These are phyloP conservation scores for Oreocharis arfaki DNA, from an alignment of 2,113 vertebrate genomes.

Conservation along the genomic window DNA sequence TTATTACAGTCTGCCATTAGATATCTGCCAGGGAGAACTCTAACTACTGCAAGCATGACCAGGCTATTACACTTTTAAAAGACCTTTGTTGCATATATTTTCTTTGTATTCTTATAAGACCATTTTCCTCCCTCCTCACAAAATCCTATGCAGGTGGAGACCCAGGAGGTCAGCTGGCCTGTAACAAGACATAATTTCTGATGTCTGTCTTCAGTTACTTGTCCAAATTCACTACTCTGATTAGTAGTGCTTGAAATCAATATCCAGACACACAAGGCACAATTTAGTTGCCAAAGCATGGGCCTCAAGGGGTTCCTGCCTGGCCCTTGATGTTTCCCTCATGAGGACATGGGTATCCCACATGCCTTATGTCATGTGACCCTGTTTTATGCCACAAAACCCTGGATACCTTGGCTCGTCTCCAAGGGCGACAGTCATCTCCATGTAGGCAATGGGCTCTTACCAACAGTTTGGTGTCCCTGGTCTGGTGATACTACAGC, in stretches of 20 bases:
- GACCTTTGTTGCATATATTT: not conserved
- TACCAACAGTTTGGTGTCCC: not conserved
- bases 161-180: not conserved
- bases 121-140: not conserved
- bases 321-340: not conserved
- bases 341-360: not conserved
- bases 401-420: not conserved
- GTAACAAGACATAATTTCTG: not conserved
- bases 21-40: not conserved
- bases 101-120: not conserved
- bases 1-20: not conserved
- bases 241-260: not conserved
- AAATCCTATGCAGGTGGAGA: not conserved
- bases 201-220: not conserved
- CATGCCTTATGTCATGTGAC: not conserved
- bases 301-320: accelerated
- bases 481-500: not conserved
- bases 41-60: not conserved
- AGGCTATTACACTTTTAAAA: not conserved
- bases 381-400: not conserved
- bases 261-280: not conserved
- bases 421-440: not conserved
- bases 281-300: not conserved
- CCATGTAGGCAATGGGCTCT: not conserved
- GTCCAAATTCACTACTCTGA: not conserved